A percentile compares a stretch with the other conserved stretches of the same genome.
Evolutionary conservation across 2,797 vertebrate genomes (phyloP).

Genomic region (Syngnathus rostellatus): DNA sequence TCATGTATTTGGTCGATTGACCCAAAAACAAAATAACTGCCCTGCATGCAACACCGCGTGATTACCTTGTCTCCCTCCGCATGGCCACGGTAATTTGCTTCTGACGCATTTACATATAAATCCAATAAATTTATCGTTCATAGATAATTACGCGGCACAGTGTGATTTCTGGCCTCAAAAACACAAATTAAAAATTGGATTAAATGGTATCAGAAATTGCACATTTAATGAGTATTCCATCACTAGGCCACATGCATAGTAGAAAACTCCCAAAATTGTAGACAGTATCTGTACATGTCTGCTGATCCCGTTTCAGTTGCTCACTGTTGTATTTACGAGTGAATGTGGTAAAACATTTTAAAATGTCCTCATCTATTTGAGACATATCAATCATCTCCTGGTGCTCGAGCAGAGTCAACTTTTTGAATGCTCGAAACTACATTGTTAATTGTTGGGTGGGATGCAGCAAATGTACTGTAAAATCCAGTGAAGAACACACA

Average conservation of each 20-base stretch:
- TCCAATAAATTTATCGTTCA: conserved; percentile 65
- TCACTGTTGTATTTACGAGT: not conserved
- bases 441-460: no score
- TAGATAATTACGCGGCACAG: conserved; percentile 63
- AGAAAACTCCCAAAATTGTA: not conserved
- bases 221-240: not conserved
- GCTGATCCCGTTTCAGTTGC: no score
- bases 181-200: conserved; percentile 68
- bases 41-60: conserved; percentile 40
- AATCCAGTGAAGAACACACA: no score
- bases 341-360: not conserved
- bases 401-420: no score
- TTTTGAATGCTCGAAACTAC: not conserved
- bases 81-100: conserved; percentile 40
- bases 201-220: conserved; percentile 36
- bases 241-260: not conserved
- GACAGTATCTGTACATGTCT: no score
- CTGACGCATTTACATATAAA: conserved; percentile 61
- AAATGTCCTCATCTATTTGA: not conserved
- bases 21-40: conserved; percentile 40
- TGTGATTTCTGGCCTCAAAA: conserved; percentile 60
- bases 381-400: not conserved
- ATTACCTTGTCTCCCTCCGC: conserved; percentile 31
- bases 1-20: conserved; percentile 41
- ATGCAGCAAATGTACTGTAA: no score